Conservation (phyloP, 2,113 vertebrate species). For the Pardalotus punctatus region DNA sequence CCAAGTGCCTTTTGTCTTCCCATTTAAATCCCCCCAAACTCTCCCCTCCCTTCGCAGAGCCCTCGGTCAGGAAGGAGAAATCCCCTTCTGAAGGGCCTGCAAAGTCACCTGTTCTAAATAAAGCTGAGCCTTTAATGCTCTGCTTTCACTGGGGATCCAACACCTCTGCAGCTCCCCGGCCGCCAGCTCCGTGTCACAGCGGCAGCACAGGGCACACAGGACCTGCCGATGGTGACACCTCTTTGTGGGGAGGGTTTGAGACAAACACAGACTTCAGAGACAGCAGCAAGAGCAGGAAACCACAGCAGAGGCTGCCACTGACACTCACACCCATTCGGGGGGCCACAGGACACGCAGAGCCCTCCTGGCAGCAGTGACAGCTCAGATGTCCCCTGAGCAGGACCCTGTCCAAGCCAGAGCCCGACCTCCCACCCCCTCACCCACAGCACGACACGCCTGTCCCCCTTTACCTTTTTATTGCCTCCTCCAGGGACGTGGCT, state of each 20-base stretch:
- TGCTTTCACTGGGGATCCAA: background rate
- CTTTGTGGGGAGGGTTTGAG: background rate
- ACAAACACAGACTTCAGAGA: background rate
- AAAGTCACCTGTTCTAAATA: background rate
- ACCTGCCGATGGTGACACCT: accelerated
- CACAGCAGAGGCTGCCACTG: background rate
- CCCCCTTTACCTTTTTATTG: constrained; percentile 81
- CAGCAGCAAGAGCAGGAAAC: background rate
- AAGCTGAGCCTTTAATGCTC: background rate
- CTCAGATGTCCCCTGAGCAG: background rate
- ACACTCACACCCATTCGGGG: accelerated
- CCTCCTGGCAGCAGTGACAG: background rate
- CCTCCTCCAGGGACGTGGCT: constrained; percentile 92
- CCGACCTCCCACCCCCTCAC: accelerated
- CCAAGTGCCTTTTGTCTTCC: background rate
- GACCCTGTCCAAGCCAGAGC: background rate
- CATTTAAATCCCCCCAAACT: accelerated
- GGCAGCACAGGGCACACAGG: accelerated
- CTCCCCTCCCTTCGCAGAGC: background rate
- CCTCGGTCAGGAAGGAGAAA: background rate
- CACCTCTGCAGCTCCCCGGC: background rate
- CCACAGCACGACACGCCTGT: background rate
- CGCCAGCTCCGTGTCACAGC: background rate
- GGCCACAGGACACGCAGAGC: background rate
- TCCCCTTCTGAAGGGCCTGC: background rate